Conservation (phyloP, 2,113 vertebrate genomes). For the Microtus montanus region DNA sequence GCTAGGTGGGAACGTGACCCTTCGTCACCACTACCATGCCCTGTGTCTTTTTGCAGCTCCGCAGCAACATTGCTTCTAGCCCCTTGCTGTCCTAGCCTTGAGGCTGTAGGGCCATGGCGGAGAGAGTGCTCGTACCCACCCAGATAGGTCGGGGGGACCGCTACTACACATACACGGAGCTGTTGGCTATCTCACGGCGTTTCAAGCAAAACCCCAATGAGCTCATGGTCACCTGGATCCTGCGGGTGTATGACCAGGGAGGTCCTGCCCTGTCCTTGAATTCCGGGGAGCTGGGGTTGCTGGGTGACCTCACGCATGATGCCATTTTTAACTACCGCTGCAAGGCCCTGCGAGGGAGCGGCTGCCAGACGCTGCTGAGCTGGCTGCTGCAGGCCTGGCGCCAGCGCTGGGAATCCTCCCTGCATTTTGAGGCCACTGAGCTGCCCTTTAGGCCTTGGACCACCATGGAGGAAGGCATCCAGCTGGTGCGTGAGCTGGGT, state of each 20-base stretch:
- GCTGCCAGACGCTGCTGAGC: not conserved
- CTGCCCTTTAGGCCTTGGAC: conserved; percentile 40
- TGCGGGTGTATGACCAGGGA: not conserved
- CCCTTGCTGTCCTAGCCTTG: not conserved
- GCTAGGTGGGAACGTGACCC: rapidly evolving
- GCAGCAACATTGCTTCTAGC: rapidly evolving
- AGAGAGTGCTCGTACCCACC: not conserved
- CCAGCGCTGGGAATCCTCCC: conserved; percentile 12
- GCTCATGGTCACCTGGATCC: conserved; percentile 24
- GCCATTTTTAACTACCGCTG: conserved; percentile 40
- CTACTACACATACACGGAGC: not conserved
- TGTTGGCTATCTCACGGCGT: not conserved
- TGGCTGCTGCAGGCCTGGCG: conserved; percentile 54
- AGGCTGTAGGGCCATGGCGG: not conserved
- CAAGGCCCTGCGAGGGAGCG: not conserved
- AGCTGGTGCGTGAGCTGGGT: not conserved
- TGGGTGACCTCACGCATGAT: not conserved
- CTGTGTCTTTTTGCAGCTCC: not conserved
- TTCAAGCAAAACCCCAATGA: conserved; percentile 24
- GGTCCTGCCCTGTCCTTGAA: conserved; percentile 11
- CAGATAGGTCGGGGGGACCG: not conserved
- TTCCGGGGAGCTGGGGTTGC: not conserved
- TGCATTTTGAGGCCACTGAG: not conserved
- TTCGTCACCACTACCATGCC: not conserved
- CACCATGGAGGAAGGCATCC: conserved; percentile 16